These are phyloP conservation scores for Platichthys flesus DNA, from an alignment of 2,113 vertebrate genomes.

Conservation along the genomic window DNA sequence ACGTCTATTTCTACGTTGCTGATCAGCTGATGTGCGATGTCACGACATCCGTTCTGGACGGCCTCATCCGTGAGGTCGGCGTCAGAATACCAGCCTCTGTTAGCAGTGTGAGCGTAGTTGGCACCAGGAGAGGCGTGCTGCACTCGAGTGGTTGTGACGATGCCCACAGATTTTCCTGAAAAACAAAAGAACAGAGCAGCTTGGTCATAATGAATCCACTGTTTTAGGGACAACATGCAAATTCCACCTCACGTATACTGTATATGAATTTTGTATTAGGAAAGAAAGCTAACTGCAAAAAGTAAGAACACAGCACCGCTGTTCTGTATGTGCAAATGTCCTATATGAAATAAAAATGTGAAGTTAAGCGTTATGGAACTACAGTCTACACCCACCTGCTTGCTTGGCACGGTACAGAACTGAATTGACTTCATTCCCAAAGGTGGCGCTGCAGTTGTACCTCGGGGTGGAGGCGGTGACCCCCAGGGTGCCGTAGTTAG, in stretches of 20 bases:
- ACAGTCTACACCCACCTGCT: conserved; percentile 71
- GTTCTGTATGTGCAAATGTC: background rate
- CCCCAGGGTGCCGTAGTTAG: conserved; percentile 85
- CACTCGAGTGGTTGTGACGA: conserved; percentile 85
- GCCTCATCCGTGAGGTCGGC: conserved; percentile 63
- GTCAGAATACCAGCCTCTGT: conserved; percentile 84
- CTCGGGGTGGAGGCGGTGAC: conserved; percentile 74
- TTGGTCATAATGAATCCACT: background rate
- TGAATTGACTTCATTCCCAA: conserved; percentile 82
- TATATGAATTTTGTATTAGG: background rate
- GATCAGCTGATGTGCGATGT: conserved; percentile 84
- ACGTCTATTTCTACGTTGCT: conserved; percentile 85
- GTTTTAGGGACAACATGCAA: background rate
- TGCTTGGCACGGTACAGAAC: conserved; percentile 81
- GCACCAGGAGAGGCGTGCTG: conserved; percentile 85
- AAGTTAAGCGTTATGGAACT: background rate
- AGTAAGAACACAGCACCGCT: background rate
- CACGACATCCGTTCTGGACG: conserved; percentile 70
- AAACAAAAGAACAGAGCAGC: conserved; percentile 6
- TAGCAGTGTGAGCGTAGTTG: conserved; percentile 76
- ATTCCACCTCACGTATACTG: too few species aligned
- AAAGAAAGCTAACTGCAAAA: background rate
- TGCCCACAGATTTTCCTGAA: conserved; percentile 85
- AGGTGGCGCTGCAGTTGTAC: conserved; percentile 60
- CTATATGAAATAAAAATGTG: background rate